These are phyloP conservation scores for Tenthredo distinguenda DNA, from an alignment of 2,888 invertebrate species.

Conservation along the genomic window DNA sequence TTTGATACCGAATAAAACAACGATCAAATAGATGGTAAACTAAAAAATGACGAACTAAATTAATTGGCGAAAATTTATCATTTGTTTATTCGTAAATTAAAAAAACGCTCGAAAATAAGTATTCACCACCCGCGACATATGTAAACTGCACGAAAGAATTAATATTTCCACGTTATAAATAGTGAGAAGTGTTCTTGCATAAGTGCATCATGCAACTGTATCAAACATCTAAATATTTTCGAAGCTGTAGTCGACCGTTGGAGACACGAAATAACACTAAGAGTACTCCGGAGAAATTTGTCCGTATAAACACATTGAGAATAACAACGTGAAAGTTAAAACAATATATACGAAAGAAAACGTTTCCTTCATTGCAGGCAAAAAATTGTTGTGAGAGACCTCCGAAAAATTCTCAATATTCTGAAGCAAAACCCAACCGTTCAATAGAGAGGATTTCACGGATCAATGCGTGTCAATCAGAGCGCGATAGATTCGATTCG, in stretches of 20 bases:
- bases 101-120: background rate
- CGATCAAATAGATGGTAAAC: background rate
- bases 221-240: background rate
- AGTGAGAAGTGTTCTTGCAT: background rate
- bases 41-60: background rate
- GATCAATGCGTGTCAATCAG: conserved; percentile 34
- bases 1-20: background rate
- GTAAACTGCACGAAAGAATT: background rate
- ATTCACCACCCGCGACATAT: background rate
- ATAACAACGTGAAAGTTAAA: conserved; percentile 28
- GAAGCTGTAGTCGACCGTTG: background rate
- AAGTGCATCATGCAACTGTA: background rate
- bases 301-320: background rate
- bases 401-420: background rate
- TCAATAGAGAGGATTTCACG: conserved; percentile 19
- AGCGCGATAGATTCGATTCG: conserved; percentile 45
- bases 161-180: background rate
- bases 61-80: background rate
- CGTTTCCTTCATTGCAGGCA: background rate
- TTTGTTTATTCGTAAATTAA: background rate
- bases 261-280: conserved; percentile 6
- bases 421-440: conserved; percentile 23
- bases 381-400: background rate
- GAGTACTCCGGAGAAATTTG: background rate
- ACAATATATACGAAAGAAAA: background rate